Evolutionary conservation across 2,113 vertebrate species (phyloP), one percentile per base, ranked within the genome.

Genomic region (Mugil cephalus): DNA sequence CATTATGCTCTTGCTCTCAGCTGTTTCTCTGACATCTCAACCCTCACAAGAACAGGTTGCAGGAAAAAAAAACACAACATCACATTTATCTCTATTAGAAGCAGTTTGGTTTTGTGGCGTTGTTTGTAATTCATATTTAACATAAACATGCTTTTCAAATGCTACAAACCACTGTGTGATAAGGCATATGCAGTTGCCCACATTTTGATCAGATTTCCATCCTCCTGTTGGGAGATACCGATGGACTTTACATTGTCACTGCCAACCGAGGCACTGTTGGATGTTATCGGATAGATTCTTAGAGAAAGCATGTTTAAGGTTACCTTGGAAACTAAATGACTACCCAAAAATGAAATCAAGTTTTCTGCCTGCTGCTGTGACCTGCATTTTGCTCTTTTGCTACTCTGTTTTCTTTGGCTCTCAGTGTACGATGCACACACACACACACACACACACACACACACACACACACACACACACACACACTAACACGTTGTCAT

Each of bases 241-340:
- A 68, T 43, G 52, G 15, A 59, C 46, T 34, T 10, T 51, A 66
- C 43, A 52, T 8, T 35, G 38, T 17, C 40, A 50, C 47, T 50
- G 21, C 30, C 48, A 43, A 50, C 10, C 43, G 19, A 43, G 2
- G 40, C 42, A 45, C 10, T 6, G 6, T 52, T 34, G 52, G 15
- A 69, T 18, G 46, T 40, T n/a, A n/a, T n/a, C 30, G 7, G 15
- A 21, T 36, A 62, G 48, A 51, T 54, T 61, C 74, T 36, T 48
- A 47, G 14, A 63, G n/a, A 46, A 68, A 12, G 8, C 24, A 39
- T 48, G 35, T 67, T 68, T 69, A 45, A 69, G 74, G 79, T 87
- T 85, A 60, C 79, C 77, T 60, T 81, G 67, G 67, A 74, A 81
- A 85, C 74, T 40, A 85, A 86, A 62, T 69, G 47, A 72, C 8